These are phyloP conservation scores for Holotrichia oblita DNA, from an alignment of 1,140 invertebrate genomes.

Conservation along the genomic window DNA sequence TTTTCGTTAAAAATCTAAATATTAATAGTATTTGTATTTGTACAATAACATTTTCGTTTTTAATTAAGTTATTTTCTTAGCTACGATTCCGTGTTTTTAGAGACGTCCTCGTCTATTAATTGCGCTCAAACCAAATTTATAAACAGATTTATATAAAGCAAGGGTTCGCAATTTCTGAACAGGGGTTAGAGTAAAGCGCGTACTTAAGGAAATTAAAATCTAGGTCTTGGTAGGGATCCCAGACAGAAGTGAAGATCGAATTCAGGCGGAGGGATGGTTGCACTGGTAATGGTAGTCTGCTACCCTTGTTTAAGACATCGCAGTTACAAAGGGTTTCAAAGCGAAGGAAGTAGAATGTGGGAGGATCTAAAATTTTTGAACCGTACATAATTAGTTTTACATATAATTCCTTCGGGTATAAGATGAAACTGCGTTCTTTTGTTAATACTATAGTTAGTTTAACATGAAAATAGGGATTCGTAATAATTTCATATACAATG, in stretches of 20 bases:
- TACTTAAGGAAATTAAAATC: conserved; percentile 14
- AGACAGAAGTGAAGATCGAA: neutral
- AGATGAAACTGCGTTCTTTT: neutral
- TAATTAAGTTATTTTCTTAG: too few species aligned
- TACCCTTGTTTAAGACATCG: neutral
- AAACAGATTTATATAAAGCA: neutral
- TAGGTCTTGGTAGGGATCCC: neutral
- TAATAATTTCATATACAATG: too few species aligned
- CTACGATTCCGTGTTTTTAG: too few species aligned
- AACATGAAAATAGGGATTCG: neutral
- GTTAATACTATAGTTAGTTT: neutral
- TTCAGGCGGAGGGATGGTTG: too few species aligned
- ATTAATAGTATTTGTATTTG: too few species aligned
- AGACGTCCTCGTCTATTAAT: too few species aligned
- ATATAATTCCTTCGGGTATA: neutral
- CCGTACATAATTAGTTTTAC: conserved; percentile 1
- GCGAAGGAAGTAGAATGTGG: neutral
- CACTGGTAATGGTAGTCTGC: neutral
- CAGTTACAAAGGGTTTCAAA: neutral
- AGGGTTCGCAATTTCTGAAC: neutral
- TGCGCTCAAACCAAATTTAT: neutral
- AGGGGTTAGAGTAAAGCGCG: neutral
- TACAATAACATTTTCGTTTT: too few species aligned
- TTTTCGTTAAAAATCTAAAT: too few species aligned
- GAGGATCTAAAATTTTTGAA: neutral